phyloP scores from a whole-genome alignment of 2,888 invertebrate species.

The Pogonocherus hispidulus region DNA sequence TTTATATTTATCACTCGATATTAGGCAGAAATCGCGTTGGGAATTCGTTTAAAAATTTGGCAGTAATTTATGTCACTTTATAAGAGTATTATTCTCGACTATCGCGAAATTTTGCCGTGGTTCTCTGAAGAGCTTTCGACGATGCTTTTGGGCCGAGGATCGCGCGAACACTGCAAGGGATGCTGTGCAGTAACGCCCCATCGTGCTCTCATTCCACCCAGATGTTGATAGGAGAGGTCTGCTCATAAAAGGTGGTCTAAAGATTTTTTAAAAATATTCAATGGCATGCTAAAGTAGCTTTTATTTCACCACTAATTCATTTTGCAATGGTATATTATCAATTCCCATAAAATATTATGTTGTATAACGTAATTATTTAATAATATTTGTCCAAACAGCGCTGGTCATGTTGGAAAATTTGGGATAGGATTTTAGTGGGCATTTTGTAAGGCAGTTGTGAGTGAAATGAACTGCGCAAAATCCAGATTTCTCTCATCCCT shows the following conservation, averaged over 20 bases:
- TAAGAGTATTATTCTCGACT: background rate
- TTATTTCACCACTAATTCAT: background rate
- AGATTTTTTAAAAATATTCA: background rate
- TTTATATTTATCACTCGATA: background rate
- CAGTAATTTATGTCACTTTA: slow-evolving; percentile 13
- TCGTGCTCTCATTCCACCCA: slow-evolving; percentile 44
- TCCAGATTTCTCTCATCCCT: background rate
- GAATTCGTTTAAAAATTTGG: background rate
- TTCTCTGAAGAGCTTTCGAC: slow-evolving; percentile 31
- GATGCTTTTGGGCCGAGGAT: slow-evolving; percentile 56
- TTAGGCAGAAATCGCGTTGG: background rate
- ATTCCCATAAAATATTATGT: background rate
- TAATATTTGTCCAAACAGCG: background rate
- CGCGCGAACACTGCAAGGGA: slow-evolving; percentile 65
- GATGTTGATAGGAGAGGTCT: slow-evolving; percentile 24
- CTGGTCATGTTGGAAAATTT: background rate
- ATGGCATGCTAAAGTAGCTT: background rate
- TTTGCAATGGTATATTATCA: background rate
- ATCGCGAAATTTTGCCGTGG: slow-evolving; percentile 2
- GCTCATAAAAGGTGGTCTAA: background rate
- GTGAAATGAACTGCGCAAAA: slow-evolving; percentile 16
- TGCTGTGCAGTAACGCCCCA: slow-evolving; percentile 58
- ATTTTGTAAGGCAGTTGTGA: background rate
- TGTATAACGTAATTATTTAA: background rate
- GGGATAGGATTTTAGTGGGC: background rate